Base-by-base conservation (phyloP, 2,888 invertebrate species). In the Lissonota sp. region DNA sequence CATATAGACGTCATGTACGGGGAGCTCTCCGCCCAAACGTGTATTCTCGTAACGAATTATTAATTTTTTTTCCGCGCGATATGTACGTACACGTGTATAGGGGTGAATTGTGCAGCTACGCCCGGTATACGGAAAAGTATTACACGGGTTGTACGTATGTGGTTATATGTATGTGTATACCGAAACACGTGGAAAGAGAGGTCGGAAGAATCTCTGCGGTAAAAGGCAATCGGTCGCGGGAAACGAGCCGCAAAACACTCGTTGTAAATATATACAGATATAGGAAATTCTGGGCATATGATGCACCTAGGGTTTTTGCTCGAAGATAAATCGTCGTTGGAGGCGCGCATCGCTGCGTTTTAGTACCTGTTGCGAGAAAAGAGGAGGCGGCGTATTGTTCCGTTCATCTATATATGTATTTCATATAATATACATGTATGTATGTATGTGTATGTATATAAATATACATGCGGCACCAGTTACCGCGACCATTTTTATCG, bases 161-260 rank as follows among this genome's bases (percentile, higher is more conserved):
- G n/a, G n/a, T n/a, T n/a, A 60, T 16, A 58, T 66, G 44, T 63
- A 75, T 53, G 58, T 12, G 8, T 42, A n/a, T 12, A 39, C 7
- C 49, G 40, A 60, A 51, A 16, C 8, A 51, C 12, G 14, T 51
- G 40, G 55, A 57, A 79, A 73, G 80, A 72, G n/a, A 55, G 62
- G 62, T 55, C 46, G 40, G 58, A 70, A 62, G 64, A 76, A 85
- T 86, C 85, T 86, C 76, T 80, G 82, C 75, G 84, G 80, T 84
- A 83, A 84, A 84, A 84, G 83, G 84, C 80, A 84, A 84, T 84
- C 84, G 84, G 83, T 82, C 75, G 82, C 80, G 76, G 80, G 73
- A 79, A 84, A 84, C 83, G 80, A 83, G 83, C 84, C 84, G 80
- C 84, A 82, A 84, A 84, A 84, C 83, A 84, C 84, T 82, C 84